Conservation (phyloP, 2,797 vertebrate species). For the Denticeps clupeoides region DNA sequence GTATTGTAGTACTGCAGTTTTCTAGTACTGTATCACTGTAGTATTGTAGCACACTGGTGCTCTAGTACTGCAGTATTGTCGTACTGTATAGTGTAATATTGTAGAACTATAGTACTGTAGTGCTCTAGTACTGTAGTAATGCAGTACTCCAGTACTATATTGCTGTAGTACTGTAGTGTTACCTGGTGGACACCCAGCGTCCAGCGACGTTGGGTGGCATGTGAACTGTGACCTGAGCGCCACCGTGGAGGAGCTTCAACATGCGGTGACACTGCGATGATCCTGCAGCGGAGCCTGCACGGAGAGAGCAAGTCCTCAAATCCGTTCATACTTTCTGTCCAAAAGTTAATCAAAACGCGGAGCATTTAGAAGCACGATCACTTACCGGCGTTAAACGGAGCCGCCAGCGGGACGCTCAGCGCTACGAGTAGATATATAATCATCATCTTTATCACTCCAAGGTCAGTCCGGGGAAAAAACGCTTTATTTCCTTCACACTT, state of each 20-base stretch:
- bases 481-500: neutral
- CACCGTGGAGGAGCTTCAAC: constrained; percentile 73
- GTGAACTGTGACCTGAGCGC: constrained; percentile 68
- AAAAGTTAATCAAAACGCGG: neutral
- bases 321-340: neutral
- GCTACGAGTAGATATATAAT: no score
- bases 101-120: no score
- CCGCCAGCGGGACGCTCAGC: neutral
- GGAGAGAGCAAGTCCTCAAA: neutral
- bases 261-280: constrained; percentile 61
- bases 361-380: constrained; percentile 2
- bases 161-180: constrained; percentile 3
- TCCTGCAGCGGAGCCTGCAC: constrained; percentile 2
- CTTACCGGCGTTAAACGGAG: constrained; percentile 1
- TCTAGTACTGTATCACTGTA: no score
- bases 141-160: no score
- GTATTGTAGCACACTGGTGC: no score
- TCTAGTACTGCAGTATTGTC: no score
- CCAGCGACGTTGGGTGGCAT: constrained; percentile 74
- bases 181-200: constrained; percentile 79
- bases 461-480: neutral
- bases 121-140: no score
- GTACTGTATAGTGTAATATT: no score
- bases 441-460: no score
- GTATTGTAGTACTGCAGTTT: no score